Evolutionary conservation across 2,113 vertebrate species (phyloP).

Genomic region (Bubo bubo): DNA sequence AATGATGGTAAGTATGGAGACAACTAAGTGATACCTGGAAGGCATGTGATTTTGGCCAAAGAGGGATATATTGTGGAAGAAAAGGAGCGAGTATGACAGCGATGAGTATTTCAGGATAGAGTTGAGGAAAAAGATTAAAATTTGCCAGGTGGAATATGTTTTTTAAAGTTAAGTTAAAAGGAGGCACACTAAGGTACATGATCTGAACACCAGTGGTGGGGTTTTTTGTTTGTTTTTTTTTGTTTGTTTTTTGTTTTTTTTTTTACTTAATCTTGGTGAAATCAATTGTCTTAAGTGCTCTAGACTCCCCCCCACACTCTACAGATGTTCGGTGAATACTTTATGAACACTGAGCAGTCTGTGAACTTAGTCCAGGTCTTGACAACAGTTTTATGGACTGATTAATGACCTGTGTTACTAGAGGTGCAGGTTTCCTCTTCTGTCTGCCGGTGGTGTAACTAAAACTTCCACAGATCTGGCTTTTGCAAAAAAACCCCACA

Average conservation of each 20-base stretch:
- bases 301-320: background rate
- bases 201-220: background rate
- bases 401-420: constrained; percentile 15
- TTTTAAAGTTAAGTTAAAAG: background rate
- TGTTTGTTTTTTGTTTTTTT: background rate
- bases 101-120: background rate
- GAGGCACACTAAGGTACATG: background rate
- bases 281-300: background rate
- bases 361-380: background rate
- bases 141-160: background rate
- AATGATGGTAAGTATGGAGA: background rate
- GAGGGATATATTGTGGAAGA: background rate
- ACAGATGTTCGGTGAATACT: background rate
- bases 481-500: background rate
- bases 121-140: background rate
- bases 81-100: background rate
- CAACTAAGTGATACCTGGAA: background rate
- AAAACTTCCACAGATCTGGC: background rate
- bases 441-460: background rate
- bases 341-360: background rate
- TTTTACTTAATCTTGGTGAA: background rate
- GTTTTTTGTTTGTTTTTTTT: background rate
- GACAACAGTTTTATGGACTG: constrained; percentile 3
- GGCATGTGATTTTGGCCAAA: background rate
- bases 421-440: constrained; percentile 20